phyloP scores from a whole-genome alignment of 2,888 invertebrate genomes.

The Ganaspis brasiliensis region DNA sequence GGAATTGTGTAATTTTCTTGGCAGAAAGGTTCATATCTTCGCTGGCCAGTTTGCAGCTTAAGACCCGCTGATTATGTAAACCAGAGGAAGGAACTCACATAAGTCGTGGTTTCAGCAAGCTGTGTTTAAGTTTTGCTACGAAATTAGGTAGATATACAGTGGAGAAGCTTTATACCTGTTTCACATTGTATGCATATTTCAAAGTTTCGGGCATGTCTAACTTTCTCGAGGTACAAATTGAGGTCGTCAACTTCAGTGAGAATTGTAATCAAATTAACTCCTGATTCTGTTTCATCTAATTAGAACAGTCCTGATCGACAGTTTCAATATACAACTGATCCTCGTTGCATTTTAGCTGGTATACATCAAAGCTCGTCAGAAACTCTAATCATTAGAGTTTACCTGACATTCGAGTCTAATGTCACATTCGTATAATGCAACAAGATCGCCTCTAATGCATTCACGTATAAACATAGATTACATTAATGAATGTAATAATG shows the following conservation, averaged over 20 bases:
- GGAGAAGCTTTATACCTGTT: constrained; percentile 20
- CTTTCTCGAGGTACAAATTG: constrained; percentile 17
- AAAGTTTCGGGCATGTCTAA: constrained; percentile 17
- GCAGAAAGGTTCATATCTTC: constrained; percentile 1
- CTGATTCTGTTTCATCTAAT: constrained; percentile 32
- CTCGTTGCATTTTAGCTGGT: not conserved
- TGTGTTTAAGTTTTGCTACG: constrained; percentile 25
- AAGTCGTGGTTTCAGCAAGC: constrained; percentile 34
- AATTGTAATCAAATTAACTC: constrained; percentile 26
- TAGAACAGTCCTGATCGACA: constrained; percentile 16
- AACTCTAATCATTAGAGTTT: constrained; percentile 4
- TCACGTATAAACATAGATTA: constrained; percentile 7
- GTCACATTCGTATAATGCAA: constrained; percentile 6
- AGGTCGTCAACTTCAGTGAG: constrained; percentile 28
- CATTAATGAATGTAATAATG: not conserved
- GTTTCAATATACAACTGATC: constrained; percentile 12
- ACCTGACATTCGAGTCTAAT: constrained; percentile 8
- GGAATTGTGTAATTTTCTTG: not conserved
- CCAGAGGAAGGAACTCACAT: constrained; percentile 27
- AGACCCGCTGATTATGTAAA: constrained; percentile 29
- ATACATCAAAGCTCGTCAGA: constrained; percentile 23
- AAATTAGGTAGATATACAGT: constrained; percentile 31
- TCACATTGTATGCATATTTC: constrained; percentile 27
- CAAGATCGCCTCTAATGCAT: not conserved
- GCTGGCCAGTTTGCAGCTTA: constrained; percentile 26